Conservation (phyloP, 2,888 invertebrate genomes). For the Cepaea hortensis region DNA sequence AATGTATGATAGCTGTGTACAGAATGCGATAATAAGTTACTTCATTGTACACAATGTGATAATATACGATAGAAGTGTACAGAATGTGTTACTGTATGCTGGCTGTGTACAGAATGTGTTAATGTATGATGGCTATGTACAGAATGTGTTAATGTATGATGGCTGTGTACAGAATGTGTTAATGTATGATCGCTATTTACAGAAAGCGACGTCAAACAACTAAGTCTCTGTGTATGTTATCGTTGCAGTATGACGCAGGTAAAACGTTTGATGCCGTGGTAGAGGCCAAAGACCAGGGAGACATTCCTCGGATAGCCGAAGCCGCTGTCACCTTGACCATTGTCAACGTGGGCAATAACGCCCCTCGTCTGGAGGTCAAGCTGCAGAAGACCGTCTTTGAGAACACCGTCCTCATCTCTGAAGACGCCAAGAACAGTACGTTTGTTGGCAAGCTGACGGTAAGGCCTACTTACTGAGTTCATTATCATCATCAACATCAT, state of each 20-base stretch:
- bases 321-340: conserved; percentile 79
- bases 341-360: conserved; percentile 90
- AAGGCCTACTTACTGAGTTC: neutral
- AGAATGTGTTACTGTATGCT: too few species aligned
- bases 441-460: conserved; percentile 93
- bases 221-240: conserved; percentile 73
- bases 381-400: conserved; percentile 83
- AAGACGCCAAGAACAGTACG: conserved; percentile 88
- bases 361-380: conserved; percentile 88
- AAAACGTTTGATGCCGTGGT: conserved; percentile 84
- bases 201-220: neutral
- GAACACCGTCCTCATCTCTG: conserved; percentile 77
- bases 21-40: too few species aligned
- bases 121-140: too few species aligned
- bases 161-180: too few species aligned
- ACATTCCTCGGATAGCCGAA: conserved; percentile 57
- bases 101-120: too few species aligned
- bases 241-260: conserved; percentile 87
- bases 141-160: too few species aligned
- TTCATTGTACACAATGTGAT: too few species aligned
- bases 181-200: too few species aligned
- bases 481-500: too few species aligned
- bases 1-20: too few species aligned
- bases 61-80: too few species aligned
- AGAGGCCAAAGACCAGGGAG: conserved; percentile 64